Percentiles rank a stretch among this genome's conserved stretches.
Conservation (phyloP, 2,113 vertebrate species). For the Gracilinanus agilis region DNA sequence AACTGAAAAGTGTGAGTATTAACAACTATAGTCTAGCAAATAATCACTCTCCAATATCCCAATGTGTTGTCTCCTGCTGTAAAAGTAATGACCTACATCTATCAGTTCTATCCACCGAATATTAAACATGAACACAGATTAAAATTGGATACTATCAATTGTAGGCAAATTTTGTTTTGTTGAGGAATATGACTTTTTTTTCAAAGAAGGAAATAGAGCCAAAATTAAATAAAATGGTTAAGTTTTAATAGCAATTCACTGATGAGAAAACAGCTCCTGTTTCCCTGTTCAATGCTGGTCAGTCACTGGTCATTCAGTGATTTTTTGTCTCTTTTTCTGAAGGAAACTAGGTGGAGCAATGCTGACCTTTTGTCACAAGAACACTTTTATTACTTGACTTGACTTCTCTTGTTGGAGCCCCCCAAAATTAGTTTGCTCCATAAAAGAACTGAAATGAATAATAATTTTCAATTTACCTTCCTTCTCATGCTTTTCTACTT, state of each 20-base stretch:
- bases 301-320: background rate
- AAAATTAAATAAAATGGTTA: background rate
- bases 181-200: background rate
- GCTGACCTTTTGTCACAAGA: background rate
- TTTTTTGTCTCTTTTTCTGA: background rate
- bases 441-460: background rate
- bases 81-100: slow-evolving; percentile 66
- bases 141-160: slow-evolving; percentile 8
- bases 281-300: background rate
- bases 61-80: slow-evolving; percentile 41
- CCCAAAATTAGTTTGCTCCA: background rate
- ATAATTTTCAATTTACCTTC: background rate
- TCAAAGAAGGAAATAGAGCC: background rate
- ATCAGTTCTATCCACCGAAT: slow-evolving; percentile 60
- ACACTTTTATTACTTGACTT: background rate
- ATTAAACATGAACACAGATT: slow-evolving; percentile 59
- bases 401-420: background rate
- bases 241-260: slow-evolving; percentile 6
- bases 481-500: background rate
- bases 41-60: slow-evolving; percentile 68
- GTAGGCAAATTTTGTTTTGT: background rate
- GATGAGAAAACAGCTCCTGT: background rate
- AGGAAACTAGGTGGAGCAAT: background rate
- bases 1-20: slow-evolving; percentile 71
- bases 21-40: slow-evolving; percentile 71